A percentile compares a stretch with the other conserved stretches of the same genome.
phyloP scores from a whole-genome alignment of 2,888 invertebrate genomes.

The Latrodectus hesperus region DNA sequence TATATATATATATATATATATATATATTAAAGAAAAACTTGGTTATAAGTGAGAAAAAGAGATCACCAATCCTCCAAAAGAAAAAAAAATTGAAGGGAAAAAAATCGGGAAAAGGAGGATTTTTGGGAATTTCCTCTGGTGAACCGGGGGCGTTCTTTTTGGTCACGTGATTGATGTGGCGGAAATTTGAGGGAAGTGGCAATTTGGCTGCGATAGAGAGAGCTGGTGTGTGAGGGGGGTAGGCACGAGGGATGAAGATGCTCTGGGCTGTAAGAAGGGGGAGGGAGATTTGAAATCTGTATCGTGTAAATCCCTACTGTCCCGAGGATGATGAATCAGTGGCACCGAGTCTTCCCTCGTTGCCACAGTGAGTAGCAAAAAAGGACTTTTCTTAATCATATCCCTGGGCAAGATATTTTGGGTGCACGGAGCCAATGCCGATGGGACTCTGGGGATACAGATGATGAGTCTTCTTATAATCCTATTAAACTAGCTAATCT shows the following conservation, averaged over 20 bases:
- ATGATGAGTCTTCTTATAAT: too few relatives aligned
- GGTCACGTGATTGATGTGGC: conserved; percentile 49
- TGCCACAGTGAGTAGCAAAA: not conserved
- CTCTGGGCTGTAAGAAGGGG: not conserved
- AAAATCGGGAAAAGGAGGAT: conserved; percentile 11
- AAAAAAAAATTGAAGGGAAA: conserved; percentile 7
- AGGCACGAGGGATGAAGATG: not conserved
- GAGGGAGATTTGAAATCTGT: conserved; percentile 27
- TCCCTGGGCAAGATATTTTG: not conserved
- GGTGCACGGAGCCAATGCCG: not conserved
- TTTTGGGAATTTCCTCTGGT: conserved; percentile 36
- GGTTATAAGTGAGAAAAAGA: conserved; percentile 22
- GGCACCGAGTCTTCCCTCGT: not conserved
- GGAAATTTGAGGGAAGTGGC: conserved; percentile 64
- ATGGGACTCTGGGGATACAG: too few relatives aligned
- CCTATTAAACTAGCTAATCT: too few relatives aligned
- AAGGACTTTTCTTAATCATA: not conserved
- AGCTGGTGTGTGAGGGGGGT: not conserved
- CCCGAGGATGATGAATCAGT: conserved; percentile 53
- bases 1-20: too few relatives aligned
- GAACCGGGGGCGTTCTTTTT: conserved; percentile 28
- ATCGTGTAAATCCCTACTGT: conserved; percentile 32
- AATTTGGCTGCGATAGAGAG: conserved; percentile 40
- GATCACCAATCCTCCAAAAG: conserved; percentile 13
- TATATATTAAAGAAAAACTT: not conserved